Conservation (phyloP, 2,113 vertebrate species). For the Mirza zaza region DNA sequence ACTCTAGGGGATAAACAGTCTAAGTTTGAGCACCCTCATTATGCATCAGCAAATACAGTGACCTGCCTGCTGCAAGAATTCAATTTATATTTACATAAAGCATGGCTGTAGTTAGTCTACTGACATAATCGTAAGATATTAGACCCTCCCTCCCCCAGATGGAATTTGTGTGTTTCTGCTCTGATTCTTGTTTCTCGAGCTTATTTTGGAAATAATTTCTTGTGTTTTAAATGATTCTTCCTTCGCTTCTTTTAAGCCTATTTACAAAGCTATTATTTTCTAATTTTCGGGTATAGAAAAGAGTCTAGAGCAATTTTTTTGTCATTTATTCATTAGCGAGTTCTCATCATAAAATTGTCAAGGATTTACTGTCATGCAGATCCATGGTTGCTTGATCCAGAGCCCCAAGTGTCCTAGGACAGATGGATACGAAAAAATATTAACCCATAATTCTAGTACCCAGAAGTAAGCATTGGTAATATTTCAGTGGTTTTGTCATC, state of each 20-base stretch:
- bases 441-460: neutral
- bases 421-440: neutral
- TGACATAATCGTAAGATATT: neutral
- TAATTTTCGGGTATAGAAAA: constrained; percentile 31
- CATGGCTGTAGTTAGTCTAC: neutral
- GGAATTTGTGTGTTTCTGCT: neutral
- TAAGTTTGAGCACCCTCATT: constrained; percentile 69
- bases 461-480: neutral
- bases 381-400: neutral
- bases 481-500: neutral
- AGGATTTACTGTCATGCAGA: neutral
- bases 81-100: constrained; percentile 59
- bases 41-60: constrained; percentile 58
- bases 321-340: constrained; percentile 11
- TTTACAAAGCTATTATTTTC: constrained; percentile 47
- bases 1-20: constrained; percentile 74
- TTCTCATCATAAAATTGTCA: constrained; percentile 27
- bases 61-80: constrained; percentile 25
- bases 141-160: neutral
- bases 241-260: neutral
- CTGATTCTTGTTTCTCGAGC: neutral
- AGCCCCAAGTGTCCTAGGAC: neutral
- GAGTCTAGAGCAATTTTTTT: neutral
- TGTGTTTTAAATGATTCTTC: neutral
- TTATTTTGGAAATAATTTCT: constrained; percentile 52